Base-by-base conservation (phyloP, 2,113 vertebrate species). In the Procavia capensis region DNA sequence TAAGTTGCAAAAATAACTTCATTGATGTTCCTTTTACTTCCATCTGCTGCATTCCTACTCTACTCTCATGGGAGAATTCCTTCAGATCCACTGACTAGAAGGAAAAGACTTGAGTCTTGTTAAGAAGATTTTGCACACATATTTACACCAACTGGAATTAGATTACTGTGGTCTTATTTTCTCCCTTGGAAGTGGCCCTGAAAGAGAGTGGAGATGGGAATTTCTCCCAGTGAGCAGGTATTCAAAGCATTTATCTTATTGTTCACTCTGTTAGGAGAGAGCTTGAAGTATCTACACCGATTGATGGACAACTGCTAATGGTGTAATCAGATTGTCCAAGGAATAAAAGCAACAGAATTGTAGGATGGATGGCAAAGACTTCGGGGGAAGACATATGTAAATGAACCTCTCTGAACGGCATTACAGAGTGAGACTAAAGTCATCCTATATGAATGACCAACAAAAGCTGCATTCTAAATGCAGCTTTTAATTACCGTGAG, bases 251-350 rank as follows among this genome's bases (percentile, higher is more conserved):
- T 94, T 88, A 20, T 92, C 82, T 88, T 89, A 27, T 82, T 82
- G 24, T 61, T 80, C 70, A 93, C 24, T 86, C 54, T 96, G 34
- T 81, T 95, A 87, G 43, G n/a, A 82, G 92, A 90, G 79, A 96
- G 54, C 27, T 50, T 11, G 41, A 85, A 59, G 36, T 64, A 43
- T 91, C 54, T 74, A 5, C 10, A 47, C 20, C 79, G 87, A 95
- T 74, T 29, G 47, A 93, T 92, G 85, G 72, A 36, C 68, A 39
- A 3, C 90, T 64, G 78, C 79, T 96, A 95, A 90, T 95, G 78
- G 25, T 83, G 43, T 84, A 94, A 85, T 84, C 50, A 90, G 85
- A 96, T 97, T 85, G 82, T 85, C 66, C 79, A 54, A 43, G 39
- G 57, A 34, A 29, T 90, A 92, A 90, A 88, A 76, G 93, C 85